Evolutionary conservation across 2,113 vertebrate species (phyloP).

Genomic region (Phylloscopus trochilus): DNA sequence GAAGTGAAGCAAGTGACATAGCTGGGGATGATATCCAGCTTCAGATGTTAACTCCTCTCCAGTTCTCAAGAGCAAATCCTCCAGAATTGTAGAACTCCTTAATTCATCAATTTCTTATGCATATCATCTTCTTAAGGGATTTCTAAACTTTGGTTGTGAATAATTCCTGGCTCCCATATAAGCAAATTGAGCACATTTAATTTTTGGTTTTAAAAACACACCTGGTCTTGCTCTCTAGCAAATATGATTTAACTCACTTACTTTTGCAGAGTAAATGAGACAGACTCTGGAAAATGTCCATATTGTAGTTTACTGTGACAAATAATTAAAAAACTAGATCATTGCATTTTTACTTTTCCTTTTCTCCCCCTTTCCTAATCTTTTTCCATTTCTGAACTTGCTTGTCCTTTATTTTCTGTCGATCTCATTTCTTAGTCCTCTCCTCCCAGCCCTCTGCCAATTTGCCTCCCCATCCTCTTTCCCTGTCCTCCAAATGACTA

Average conservation of each 20-base stretch:
- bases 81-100: background rate
- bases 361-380: background rate
- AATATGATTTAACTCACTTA: background rate
- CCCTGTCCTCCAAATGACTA: background rate
- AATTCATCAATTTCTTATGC: background rate
- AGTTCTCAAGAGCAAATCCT: background rate
- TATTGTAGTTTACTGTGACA: background rate
- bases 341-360: background rate
- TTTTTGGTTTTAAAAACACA: background rate
- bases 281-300: background rate
- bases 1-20: background rate
- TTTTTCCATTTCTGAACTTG: background rate
- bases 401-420: background rate
- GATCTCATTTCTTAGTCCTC: background rate
- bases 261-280: background rate
- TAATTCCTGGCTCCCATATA: background rate
- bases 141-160: background rate
- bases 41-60: background rate
- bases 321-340: background rate
- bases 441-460: background rate
- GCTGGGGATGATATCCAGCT: background rate
- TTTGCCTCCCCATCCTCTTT: background rate
- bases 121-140: background rate
- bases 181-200: background rate
- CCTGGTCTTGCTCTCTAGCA: background rate